These are phyloP conservation scores for Trypoxylus dichotomus DNA, from an alignment of 1,140 invertebrate species.

Conservation along the genomic window DNA sequence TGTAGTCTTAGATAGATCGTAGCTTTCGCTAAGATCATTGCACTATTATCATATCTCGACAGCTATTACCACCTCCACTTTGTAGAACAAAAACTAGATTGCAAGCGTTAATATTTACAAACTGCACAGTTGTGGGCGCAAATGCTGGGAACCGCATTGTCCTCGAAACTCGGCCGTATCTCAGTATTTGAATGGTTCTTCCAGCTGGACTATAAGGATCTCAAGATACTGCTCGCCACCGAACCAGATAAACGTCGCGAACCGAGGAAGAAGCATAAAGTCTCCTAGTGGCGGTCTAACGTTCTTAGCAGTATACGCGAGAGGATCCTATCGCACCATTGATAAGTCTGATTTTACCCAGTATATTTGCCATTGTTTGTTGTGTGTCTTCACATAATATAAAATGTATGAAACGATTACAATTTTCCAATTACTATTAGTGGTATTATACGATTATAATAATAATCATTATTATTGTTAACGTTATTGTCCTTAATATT, in stretches of 20 bases:
- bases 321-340: constrained; percentile 27
- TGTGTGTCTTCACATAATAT: not conserved
- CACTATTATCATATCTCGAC: not conserved
- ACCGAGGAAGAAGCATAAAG: constrained; percentile 62
- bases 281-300: constrained; percentile 55
- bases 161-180: constrained; percentile 46
- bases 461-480: not conserved
- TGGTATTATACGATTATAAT: not conserved
- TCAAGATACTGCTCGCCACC: constrained; percentile 56
- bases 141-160: constrained; percentile 48
- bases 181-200: constrained; percentile 52
- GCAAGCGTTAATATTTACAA: constrained; percentile 32
- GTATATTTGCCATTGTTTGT: constrained; percentile 24
- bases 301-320: constrained; percentile 15
- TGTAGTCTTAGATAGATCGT: too few relatives aligned
- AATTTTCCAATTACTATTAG: not conserved
- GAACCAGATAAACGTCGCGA: constrained; percentile 53
- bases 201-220: constrained; percentile 58
- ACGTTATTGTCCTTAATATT: constrained; percentile 19
- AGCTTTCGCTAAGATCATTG: too few relatives aligned
- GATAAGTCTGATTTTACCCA: constrained; percentile 32
- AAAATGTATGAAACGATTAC: not conserved
- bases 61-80: not conserved
- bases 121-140: constrained; percentile 48
- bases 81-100: too few relatives aligned